These are phyloP conservation scores for Malthinus seriepunctatus DNA, from an alignment of 2,888 invertebrate genomes.

Conservation along the genomic window DNA sequence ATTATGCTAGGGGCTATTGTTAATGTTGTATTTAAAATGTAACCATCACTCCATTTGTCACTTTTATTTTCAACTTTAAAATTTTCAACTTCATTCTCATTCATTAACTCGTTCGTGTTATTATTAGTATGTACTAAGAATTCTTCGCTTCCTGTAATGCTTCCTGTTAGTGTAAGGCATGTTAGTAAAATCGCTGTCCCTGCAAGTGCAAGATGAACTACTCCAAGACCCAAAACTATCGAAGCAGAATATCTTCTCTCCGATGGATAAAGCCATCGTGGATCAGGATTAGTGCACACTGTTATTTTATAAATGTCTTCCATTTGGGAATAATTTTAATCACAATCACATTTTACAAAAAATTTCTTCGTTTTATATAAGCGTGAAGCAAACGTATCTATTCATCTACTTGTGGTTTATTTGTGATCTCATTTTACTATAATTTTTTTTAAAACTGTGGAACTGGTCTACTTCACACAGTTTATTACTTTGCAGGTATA, in stretches of 20 bases:
- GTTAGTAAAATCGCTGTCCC: constrained; percentile 62
- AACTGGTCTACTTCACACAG: constrained; percentile 2
- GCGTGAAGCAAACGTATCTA: neutral
- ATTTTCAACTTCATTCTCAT: constrained; percentile 6
- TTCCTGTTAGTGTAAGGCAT: constrained; percentile 49
- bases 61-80: neutral
- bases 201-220: constrained; percentile 66
- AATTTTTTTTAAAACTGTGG: constrained; percentile 1
- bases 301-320: constrained; percentile 71
- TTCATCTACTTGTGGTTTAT: neutral
- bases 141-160: constrained; percentile 15
- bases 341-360: constrained; percentile 2
- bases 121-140: constrained; percentile 13
- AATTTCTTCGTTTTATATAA: too few species aligned
- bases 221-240: constrained; percentile 66
- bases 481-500: neutral
- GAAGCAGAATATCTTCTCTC: constrained; percentile 70
- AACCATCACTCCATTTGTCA: neutral
- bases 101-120: constrained; percentile 28
- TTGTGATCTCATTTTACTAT: neutral
- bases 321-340: constrained; percentile 49
- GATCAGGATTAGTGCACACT: constrained; percentile 65
- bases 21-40: constrained; percentile 43
- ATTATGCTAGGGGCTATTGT: constrained; percentile 59
- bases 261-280: constrained; percentile 64